Evolutionary conservation across 2,113 vertebrate species (phyloP).

Genomic region (Beaufortia kweichowensis): DNA sequence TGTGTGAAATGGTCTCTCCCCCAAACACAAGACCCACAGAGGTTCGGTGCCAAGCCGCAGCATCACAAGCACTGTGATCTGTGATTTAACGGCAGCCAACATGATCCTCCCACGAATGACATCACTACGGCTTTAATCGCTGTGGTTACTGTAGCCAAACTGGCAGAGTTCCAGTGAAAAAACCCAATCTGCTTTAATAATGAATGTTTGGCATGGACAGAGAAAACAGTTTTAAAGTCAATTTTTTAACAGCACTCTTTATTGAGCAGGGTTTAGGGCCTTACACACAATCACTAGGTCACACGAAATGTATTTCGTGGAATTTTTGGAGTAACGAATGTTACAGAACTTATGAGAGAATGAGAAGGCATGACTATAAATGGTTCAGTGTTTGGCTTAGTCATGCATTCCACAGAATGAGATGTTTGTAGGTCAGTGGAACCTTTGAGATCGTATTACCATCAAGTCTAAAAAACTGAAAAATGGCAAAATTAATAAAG

Average conservation of each 20-base stretch:
- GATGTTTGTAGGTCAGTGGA: neutral
- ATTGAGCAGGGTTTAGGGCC: slow-evolving; percentile 27
- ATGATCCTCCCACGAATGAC: slow-evolving; percentile 53
- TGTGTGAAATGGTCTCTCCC: slow-evolving; percentile 8
- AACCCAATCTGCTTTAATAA: slow-evolving; percentile 47
- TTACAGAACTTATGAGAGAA: neutral
- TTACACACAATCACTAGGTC: slow-evolving; percentile 43
- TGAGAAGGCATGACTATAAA: neutral
- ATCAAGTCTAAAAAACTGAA: neutral
- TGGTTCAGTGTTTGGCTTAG: neutral
- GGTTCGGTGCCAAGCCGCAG: slow-evolving; percentile 34
- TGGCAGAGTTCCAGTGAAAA: slow-evolving; percentile 54
- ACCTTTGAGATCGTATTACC: neutral
- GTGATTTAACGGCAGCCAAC: slow-evolving; percentile 54
- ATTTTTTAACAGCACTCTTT: slow-evolving; percentile 32
- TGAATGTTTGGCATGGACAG: slow-evolving; percentile 45
- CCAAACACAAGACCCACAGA: slow-evolving; percentile 12
- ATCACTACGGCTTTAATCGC: slow-evolving; percentile 59
- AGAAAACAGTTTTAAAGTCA: slow-evolving; percentile 33
- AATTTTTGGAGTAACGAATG: slow-evolving; percentile 34
- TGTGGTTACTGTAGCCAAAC: slow-evolving; percentile 41
- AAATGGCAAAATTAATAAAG: neutral
- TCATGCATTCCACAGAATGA: slow-evolving; percentile 15
- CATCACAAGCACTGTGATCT: slow-evolving; percentile 10
- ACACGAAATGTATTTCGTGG: slow-evolving; percentile 42